Evolutionary conservation across 2,797 vertebrate genomes (phyloP).

Genomic region (Bradypus variegatus): DNA sequence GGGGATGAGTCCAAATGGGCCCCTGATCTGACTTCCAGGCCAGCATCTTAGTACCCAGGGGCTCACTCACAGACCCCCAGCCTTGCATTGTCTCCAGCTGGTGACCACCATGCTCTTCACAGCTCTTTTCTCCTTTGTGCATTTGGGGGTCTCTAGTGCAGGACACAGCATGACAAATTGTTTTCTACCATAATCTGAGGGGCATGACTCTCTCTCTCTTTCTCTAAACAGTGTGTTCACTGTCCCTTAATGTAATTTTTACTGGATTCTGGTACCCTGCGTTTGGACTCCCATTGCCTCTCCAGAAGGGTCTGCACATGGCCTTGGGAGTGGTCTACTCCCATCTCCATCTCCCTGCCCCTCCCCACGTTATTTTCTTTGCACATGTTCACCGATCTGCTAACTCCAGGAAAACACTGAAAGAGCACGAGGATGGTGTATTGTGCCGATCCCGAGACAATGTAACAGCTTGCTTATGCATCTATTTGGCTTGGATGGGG

Average conservation of each 20-base stretch:
- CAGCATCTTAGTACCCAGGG: rapidly evolving
- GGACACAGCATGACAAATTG: not conserved
- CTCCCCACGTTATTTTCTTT: slow-evolving; percentile 60
- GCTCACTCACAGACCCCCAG: not conserved
- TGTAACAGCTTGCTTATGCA: slow-evolving; percentile 79
- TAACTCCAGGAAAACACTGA: slow-evolving; percentile 40
- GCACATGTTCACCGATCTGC: slow-evolving; percentile 67
- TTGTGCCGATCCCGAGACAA: slow-evolving; percentile 55
- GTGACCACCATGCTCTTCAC: not conserved
- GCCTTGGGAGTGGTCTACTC: not conserved
- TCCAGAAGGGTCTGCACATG: not conserved
- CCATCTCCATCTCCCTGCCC: not conserved
- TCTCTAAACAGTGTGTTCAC: not conserved
- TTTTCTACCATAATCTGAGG: not conserved
- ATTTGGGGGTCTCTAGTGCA: not conserved
- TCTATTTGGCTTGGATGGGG: slow-evolving; percentile 78
- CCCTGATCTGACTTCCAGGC: not conserved
- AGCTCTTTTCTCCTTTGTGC: not conserved
- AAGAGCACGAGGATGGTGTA: slow-evolving; percentile 55
- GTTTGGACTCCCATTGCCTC: not conserved
- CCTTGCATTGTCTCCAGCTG: rapidly evolving
- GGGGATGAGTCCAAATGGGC: rapidly evolving
- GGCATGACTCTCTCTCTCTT: rapidly evolving
- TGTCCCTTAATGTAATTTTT: rapidly evolving
- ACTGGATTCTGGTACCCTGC: not conserved